Conservation (phyloP, 1,140 invertebrate genomes). For the Ylistrum balloti region DNA sequence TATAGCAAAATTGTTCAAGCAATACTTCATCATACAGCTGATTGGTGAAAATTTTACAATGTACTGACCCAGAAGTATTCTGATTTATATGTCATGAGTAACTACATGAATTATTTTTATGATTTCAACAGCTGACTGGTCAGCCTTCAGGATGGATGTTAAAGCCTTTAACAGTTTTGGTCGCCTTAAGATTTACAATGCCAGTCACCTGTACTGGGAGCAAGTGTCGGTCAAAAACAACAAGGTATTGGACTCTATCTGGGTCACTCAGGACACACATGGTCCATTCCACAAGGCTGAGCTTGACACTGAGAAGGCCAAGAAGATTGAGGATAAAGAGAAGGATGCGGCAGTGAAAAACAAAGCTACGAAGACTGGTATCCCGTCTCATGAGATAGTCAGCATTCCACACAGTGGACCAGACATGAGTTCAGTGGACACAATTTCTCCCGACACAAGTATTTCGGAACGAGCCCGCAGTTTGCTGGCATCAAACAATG, state of each 20-base stretch:
- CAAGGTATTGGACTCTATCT: slow-evolving; percentile 70
- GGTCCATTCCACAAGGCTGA: slow-evolving; percentile 58
- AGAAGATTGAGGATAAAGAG: slow-evolving; percentile 3
- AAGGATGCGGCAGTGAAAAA: not conserved
- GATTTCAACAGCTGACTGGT: slow-evolving; percentile 69
- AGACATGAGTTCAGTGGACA: not conserved
- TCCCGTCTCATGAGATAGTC: not conserved
- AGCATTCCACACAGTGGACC: not conserved
- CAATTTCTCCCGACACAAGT: not conserved
- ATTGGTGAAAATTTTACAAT: too few species aligned
- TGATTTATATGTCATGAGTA: too few species aligned
- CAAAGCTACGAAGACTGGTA: not conserved
- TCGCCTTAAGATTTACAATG: slow-evolving; percentile 90
- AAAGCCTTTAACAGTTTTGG: slow-evolving; percentile 89
- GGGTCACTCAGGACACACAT: slow-evolving; percentile 73
- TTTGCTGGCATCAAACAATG: not conserved
- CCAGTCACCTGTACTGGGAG: slow-evolving; percentile 93
- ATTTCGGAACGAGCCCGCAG: not conserved
- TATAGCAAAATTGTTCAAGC: too few species aligned
- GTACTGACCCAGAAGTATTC: too few species aligned
- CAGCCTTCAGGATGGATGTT: slow-evolving; percentile 85
- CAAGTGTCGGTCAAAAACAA: slow-evolving; percentile 88
- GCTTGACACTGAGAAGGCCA: not conserved
- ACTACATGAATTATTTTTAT: too few species aligned
- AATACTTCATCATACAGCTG: too few species aligned